phyloP scores from a whole-genome alignment of 2,113 vertebrate species.

The Odocoileus hemionus region DNA sequence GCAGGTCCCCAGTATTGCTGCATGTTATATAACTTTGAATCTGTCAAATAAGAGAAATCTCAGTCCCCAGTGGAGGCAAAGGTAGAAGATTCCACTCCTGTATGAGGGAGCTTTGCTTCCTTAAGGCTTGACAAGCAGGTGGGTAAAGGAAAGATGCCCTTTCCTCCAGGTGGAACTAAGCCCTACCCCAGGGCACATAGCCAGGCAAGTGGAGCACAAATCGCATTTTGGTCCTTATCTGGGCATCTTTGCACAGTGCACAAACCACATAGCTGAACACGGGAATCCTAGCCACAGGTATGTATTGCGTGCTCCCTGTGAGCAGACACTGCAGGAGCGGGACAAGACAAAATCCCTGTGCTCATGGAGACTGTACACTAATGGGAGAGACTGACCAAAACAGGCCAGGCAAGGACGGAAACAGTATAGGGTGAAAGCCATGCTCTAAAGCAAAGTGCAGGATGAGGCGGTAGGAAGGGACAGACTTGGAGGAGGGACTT shows the following conservation, averaged over 20 bases:
- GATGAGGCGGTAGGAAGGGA: background rate
- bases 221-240: background rate
- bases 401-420: background rate
- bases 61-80: background rate
- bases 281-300: background rate
- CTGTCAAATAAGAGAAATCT: background rate
- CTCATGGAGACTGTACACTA: background rate
- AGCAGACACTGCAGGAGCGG: background rate
- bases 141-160: background rate
- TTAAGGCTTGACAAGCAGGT: background rate
- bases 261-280: background rate
- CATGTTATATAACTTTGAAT: background rate
- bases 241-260: background rate
- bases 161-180: background rate
- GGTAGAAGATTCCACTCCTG: background rate
- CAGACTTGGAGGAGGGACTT: background rate
- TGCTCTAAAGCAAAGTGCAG: background rate
- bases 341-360: background rate
- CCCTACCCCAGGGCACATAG: background rate
- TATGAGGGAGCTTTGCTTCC: background rate
- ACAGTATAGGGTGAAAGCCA: fast-evolving
- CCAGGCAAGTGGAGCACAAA: background rate
- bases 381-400: background rate
- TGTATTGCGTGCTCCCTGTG: fast-evolving
- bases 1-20: background rate